Conservation (phyloP, 2,888 invertebrate species). For the Sclerodermus sp. region DNA sequence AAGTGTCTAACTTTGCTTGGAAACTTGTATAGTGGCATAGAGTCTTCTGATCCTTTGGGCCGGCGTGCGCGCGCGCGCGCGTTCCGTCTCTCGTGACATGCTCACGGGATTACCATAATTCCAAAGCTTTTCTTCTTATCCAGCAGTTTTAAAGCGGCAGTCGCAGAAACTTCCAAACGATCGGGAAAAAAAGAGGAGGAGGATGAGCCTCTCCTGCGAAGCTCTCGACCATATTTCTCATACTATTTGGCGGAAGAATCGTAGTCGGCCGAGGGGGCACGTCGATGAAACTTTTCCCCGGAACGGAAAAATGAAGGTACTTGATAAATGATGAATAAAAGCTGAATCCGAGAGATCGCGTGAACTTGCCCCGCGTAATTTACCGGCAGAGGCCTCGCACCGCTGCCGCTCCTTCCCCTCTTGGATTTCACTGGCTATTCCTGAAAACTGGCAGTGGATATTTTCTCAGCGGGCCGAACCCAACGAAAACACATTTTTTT, state of each 20-base stretch:
- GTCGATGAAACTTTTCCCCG: not conserved
- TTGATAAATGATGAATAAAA: not conserved
- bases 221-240: no score
- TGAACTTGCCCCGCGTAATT: conserved; percentile 14
- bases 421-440: conserved; percentile 5
- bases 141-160: conserved; percentile 32
- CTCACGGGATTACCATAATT: conserved; percentile 33
- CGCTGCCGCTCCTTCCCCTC: conserved; percentile 19
- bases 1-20: not conserved
- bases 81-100: conserved; percentile 18
- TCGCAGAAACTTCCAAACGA: conserved; percentile 26
- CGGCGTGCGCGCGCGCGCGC: not conserved
- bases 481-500: no score
- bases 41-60: conserved; percentile 12
- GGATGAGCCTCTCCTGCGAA: not conserved
- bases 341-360: conserved; percentile 12
- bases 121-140: conserved; percentile 36
- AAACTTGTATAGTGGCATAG: conserved; percentile 18
- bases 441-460: no score
- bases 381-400: no score
- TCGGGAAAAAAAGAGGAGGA: conserved; percentile 1
- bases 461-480: no score
- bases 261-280: no score
- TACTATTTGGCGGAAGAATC: no score
- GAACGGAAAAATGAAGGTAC: not conserved